A percentile compares a stretch with the other conserved stretches of the same genome.
Conservation (phyloP, 2,797 vertebrate species). For the Sebastes elongatus region DNA sequence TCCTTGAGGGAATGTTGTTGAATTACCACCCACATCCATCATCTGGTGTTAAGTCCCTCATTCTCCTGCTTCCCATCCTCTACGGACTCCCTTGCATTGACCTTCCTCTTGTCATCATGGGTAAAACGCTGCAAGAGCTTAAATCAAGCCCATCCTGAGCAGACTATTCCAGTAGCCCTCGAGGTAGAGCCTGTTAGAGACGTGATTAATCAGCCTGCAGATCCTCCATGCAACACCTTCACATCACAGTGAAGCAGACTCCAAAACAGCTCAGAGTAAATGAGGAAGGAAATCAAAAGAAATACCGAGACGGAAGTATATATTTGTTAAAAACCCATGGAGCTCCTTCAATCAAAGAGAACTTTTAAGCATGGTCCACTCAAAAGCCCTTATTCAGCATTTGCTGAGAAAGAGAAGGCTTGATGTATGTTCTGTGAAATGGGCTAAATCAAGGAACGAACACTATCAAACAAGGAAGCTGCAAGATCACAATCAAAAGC, state of each 20-base stretch:
- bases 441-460: constrained; percentile 51
- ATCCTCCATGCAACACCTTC: constrained; percentile 49
- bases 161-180: constrained; percentile 54
- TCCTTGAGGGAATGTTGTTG: constrained; percentile 49
- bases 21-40: constrained; percentile 66
- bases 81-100: constrained; percentile 52
- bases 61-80: constrained; percentile 27
- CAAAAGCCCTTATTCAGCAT: constrained; percentile 43
- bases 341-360: constrained; percentile 27
- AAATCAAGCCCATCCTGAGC: constrained; percentile 70
- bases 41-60: constrained; percentile 49
- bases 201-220: constrained; percentile 75
- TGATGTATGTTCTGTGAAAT: constrained; percentile 37
- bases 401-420: constrained; percentile 4
- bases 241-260: constrained; percentile 43
- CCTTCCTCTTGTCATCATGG: constrained; percentile 67
- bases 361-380: constrained; percentile 31
- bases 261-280: constrained; percentile 36
- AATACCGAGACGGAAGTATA: constrained; percentile 2
- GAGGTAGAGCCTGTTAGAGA: constrained; percentile 66
- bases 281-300: constrained; percentile 35
- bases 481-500: constrained; percentile 70
- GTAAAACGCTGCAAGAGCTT: constrained; percentile 69
- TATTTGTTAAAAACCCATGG: constrained; percentile 25
- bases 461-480: constrained; percentile 58